Conservation (phyloP, 2,888 invertebrate genomes). For the Drosophila affinis region DNA sequence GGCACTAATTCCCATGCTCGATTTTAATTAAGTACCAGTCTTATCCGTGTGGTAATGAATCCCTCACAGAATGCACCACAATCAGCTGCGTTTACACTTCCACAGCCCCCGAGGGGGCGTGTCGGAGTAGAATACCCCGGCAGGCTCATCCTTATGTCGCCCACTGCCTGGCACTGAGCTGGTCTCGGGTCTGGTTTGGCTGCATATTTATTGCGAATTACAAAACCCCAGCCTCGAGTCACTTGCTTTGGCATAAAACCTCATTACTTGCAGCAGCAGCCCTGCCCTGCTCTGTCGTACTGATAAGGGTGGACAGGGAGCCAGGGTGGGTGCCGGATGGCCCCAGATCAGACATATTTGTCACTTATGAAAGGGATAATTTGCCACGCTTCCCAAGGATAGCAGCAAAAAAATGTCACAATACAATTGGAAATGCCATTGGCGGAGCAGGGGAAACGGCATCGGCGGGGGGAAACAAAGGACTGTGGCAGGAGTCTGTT, state of each 20-base stretch:
- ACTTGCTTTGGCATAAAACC: constrained; percentile 63
- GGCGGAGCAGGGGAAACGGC: no score
- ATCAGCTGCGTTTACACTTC: constrained; percentile 2
- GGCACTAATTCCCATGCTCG: neutral
- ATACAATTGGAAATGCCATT: neutral
- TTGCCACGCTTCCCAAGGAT: constrained; percentile 65
- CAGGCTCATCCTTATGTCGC: constrained; percentile 18
- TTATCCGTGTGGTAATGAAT: constrained; percentile 17
- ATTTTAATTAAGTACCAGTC: constrained; percentile 32
- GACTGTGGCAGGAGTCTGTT: constrained; percentile 14
- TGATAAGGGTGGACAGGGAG: constrained; percentile 56
- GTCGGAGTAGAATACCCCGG: neutral
- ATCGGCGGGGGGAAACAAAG: constrained; percentile 1
- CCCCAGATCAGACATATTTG: constrained; percentile 58
- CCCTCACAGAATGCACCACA: constrained; percentile 11
- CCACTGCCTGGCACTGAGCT: constrained; percentile 12
- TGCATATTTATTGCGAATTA: constrained; percentile 77
- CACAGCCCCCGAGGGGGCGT: constrained; percentile 7
- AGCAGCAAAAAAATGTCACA: constrained; percentile 25
- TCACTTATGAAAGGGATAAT: constrained; percentile 79
- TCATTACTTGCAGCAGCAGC: constrained; percentile 73
- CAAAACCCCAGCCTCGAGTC: constrained; percentile 46
- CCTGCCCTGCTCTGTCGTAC: constrained; percentile 16
- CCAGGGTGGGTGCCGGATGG: neutral
- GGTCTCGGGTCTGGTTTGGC: constrained; percentile 22